Base-by-base conservation (phyloP, 1,140 invertebrate genomes). In the Microplitis demolitor region DNA sequence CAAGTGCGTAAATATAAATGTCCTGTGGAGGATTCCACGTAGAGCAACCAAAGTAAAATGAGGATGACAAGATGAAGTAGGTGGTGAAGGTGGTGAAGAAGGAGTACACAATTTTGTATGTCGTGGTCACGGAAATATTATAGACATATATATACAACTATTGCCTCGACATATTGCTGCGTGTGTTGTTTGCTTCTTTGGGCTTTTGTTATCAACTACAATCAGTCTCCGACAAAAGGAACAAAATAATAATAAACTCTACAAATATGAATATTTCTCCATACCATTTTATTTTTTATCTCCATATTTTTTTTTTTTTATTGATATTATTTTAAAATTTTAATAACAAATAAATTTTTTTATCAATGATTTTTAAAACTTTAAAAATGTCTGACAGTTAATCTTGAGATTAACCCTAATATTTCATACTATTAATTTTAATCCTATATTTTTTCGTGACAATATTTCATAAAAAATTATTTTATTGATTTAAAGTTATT, bases 1-100 rank as follows among this genome's bases (percentile, higher is more conserved):
- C 77, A 77, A 80, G 69, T 76, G 71, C 70, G 79, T 78, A 80
- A 81, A 81, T 77, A 77, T 81, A 70, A 45, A 45, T 45, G 39
- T 8, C 39, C 39, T 45, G 71, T 62, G 56, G 56, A 76, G 77
- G 61, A 54, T 74, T 72, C 72, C 74, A 69, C 74, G 72, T 73
- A 75, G 72, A 69, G 71, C 67, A 70, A 69, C 53, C 71, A 62
- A 62, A 71, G 70, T 67, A 78, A 66, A 63, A 77, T 72, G 73
- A 73, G 72, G 72, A 72, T 72, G 50, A 45, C 1, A 45, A 45
- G 39, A 45, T 11, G 39, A 45, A 45, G 5, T 45, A 45, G 39
- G 61, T 35, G 13, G 14, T 69, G 9, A 45, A 35, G 24, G 24
- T 51, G 67, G 45, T 16, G 34, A 51, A 45, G 5, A 16, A 11